phyloP scores from a whole-genome alignment of 1,140 invertebrate genomes.

The Coptotermes formosanus region DNA sequence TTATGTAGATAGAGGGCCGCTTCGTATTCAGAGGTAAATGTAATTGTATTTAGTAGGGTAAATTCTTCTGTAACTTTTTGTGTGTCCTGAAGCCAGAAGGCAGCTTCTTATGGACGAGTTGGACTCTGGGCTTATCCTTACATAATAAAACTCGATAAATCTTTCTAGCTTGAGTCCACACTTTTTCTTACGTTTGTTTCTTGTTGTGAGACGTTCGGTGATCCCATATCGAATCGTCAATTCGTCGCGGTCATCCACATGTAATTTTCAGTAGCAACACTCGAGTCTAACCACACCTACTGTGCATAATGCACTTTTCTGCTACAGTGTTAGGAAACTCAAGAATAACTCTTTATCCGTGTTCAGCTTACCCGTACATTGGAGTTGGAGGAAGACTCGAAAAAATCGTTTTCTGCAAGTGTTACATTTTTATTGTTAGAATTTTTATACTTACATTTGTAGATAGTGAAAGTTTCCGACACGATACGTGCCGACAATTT shows the following conservation, averaged over 20 bases:
- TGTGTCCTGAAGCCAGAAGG: too few relatives aligned
- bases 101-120: background rate
- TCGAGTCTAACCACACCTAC: background rate
- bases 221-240: background rate
- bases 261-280: constrained; percentile 9
- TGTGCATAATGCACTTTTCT: constrained; percentile 1
- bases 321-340: background rate
- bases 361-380: too few relatives aligned
- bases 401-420: too few relatives aligned
- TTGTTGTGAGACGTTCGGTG: background rate
- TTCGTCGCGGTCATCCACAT: constrained; percentile 13
- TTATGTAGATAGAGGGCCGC: too few relatives aligned
- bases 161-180: background rate
- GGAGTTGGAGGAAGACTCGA: too few relatives aligned
- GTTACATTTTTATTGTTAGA: too few relatives aligned
- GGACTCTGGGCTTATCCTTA: background rate
- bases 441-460: too few relatives aligned
- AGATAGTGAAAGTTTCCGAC: too few relatives aligned
- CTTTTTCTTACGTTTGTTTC: constrained; percentile 1
- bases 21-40: too few relatives aligned
- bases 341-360: background rate
- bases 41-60: too few relatives aligned
- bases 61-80: too few relatives aligned
- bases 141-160: background rate
- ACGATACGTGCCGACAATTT: too few relatives aligned